Evolutionary conservation across 2,113 vertebrate species (phyloP).

Genomic region (Ascaphus truei): DNA sequence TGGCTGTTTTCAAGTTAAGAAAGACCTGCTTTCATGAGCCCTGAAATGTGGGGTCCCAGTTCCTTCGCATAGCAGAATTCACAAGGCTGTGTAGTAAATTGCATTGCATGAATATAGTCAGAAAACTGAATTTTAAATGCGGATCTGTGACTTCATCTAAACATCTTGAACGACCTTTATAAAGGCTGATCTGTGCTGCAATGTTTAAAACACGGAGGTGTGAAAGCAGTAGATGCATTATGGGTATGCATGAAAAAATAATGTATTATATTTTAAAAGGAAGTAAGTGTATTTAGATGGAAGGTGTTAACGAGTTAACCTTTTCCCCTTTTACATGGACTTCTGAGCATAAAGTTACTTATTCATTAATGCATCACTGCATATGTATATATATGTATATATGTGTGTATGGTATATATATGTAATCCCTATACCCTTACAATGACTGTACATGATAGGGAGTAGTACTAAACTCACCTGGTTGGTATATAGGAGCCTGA

Average conservation of each 20-base stretch:
- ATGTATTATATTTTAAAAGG: conserved; percentile 45
- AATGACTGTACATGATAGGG: no score
- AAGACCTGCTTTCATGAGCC: conserved; percentile 33
- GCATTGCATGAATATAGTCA: background rate
- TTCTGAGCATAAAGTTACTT: conserved; percentile 11
- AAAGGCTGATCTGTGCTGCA: conserved; percentile 44
- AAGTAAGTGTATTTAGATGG: conserved; percentile 42
- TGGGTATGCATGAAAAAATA: conserved; percentile 43
- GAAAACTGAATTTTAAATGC: conserved; percentile 37
- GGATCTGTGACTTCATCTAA: conserved; percentile 41
- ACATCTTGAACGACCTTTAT: conserved; percentile 20
- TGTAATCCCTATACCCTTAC: no score
- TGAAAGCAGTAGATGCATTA: conserved; percentile 45
- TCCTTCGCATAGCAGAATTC: conserved; percentile 31
- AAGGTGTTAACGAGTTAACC: conserved; percentile 49
- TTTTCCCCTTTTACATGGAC: conserved; percentile 45
- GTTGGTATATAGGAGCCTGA: no score
- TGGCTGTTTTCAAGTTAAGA: conserved; percentile 36
- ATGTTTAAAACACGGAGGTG: conserved; percentile 40
- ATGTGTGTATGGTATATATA: no score
- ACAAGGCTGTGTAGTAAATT: conserved; percentile 11
- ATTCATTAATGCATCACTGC: no score
- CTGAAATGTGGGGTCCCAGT: conserved; percentile 35
- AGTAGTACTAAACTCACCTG: no score
- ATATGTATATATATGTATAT: no score